These are phyloP conservation scores for Cephalopterus ornatus DNA, from an alignment of 2,113 vertebrate species.

Conservation along the genomic window DNA sequence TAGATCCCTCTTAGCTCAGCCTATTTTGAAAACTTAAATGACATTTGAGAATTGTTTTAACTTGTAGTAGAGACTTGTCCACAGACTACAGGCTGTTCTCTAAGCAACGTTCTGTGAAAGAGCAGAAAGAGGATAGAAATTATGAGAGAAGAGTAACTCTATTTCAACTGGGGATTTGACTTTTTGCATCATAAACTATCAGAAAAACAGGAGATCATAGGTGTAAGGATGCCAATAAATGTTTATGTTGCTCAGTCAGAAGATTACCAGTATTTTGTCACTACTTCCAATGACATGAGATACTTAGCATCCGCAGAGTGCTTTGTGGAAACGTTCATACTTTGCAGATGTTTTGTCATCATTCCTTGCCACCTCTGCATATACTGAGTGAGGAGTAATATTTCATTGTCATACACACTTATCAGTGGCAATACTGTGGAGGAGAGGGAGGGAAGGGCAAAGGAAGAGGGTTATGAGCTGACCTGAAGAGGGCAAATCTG, in stretches of 20 bases:
- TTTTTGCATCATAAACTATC: not conserved
- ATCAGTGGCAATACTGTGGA: not conserved
- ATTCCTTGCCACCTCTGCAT: not conserved
- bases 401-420: not conserved
- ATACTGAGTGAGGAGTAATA: not conserved
- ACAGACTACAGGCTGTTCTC: not conserved
- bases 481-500: not conserved
- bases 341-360: not conserved
- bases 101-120: not conserved
- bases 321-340: not conserved
- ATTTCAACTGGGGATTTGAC: not conserved
- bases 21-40: not conserved
- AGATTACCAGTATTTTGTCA: not conserved
- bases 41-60: not conserved
- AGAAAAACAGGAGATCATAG: not conserved
- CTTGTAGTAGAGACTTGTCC: not conserved
- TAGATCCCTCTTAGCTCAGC: not conserved
- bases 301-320: not conserved
- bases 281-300: not conserved
- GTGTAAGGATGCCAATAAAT: not conserved
- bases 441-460: not conserved
- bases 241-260: not conserved
- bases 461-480: not conserved
- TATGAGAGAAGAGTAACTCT: not conserved
- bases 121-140: not conserved